Conservation (phyloP, 2,797 vertebrate species). For the Nyctibius grandis region DNA sequence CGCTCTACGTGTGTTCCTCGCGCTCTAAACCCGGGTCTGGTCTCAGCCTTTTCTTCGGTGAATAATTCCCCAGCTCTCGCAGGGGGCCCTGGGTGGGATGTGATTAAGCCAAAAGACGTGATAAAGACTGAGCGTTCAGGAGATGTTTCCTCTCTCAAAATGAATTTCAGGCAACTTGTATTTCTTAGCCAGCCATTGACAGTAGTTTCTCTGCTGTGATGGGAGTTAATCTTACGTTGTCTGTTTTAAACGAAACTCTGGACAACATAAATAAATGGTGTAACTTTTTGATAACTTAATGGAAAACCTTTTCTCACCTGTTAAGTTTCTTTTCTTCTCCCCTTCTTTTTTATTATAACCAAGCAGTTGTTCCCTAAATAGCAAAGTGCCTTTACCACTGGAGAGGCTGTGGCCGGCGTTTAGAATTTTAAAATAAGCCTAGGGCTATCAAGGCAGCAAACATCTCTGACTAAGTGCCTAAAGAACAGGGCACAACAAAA, state of each 20-base stretch:
- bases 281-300: conserved; percentile 40
- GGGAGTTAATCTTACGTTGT: neutral
- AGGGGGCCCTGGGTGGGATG: neutral
- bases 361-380: conserved; percentile 46
- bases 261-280: conserved; percentile 12
- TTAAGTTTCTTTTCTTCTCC: conserved; percentile 43
- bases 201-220: neutral
- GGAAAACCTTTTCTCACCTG: neutral
- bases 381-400: conserved; percentile 30
- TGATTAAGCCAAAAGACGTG: neutral
- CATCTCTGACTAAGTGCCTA: conserved; percentile 57
- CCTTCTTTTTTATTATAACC: conserved; percentile 13
- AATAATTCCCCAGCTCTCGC: neutral
- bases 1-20: neutral
- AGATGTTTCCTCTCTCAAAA: neutral
- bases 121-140: neutral
- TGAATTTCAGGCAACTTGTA: neutral
- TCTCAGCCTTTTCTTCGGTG: neutral
- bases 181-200: neutral
- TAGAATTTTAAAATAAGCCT: conserved; percentile 34
- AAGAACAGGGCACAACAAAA: conserved; percentile 36
- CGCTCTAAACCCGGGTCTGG: neutral
- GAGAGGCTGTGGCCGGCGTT: neutral
- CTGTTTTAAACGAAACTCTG: conserved; percentile 20
- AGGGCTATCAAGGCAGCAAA: conserved; percentile 39